Conservation (phyloP, 92 coral and sea anemone species). For the Zoanthus gigantus region DNA sequence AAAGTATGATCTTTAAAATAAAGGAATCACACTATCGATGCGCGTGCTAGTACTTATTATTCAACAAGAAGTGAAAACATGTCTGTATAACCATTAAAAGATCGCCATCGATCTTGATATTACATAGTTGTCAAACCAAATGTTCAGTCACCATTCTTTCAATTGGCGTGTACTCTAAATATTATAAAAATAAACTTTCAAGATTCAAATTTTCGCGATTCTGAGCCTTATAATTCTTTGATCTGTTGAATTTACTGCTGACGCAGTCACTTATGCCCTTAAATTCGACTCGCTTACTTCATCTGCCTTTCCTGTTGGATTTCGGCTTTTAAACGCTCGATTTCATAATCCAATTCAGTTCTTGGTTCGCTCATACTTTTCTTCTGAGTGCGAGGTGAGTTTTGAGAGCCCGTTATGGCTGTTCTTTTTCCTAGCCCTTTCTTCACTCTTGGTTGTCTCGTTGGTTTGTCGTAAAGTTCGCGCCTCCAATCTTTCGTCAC, state of each 20-base stretch:
- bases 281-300: conserved; percentile 74
- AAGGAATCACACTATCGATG: not conserved
- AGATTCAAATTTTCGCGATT: not conserved
- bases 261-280: not conserved
- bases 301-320: conserved; percentile 96
- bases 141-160: not conserved
- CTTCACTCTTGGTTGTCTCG: conserved; percentile 31
- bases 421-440: conserved; percentile 62
- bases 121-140: not conserved
- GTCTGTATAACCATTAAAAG: not conserved
- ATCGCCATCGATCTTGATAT: not conserved
- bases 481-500: conserved; percentile 44
- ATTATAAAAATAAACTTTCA: not conserved
- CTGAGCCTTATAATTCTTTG: not conserved
- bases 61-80: not conserved
- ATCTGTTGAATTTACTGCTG: not conserved
- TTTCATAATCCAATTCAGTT: conserved; percentile 92
- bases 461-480: conserved; percentile 26
- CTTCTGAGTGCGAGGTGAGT: conserved; percentile 58
- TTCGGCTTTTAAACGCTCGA: conserved; percentile 92
- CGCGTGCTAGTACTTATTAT: not conserved
- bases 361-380: conserved; percentile 77
- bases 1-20: not conserved
- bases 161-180: not conserved
- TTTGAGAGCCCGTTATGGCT: conserved; percentile 59